These are phyloP conservation scores for Monomorium pharaonis DNA, from an alignment of 1,140 invertebrate genomes.

Conservation along the genomic window DNA sequence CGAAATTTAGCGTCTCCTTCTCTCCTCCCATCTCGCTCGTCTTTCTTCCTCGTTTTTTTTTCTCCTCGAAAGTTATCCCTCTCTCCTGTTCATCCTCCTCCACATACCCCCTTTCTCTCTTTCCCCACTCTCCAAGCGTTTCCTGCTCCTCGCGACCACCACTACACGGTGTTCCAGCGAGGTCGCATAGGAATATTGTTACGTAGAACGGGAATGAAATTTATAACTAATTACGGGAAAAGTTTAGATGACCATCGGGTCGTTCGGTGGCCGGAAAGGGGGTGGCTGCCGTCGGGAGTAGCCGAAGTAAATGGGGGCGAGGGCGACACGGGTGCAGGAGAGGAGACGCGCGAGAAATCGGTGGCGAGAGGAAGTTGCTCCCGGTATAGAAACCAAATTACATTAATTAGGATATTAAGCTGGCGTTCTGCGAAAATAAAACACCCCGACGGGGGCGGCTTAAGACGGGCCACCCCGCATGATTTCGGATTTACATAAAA, in stretches of 20 bases:
- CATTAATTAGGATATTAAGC: constrained; percentile 79
- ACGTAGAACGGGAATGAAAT: constrained; percentile 80
- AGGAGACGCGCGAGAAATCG: constrained; percentile 24
- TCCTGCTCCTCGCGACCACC: constrained; percentile 59
- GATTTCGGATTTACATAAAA: constrained; percentile 69
- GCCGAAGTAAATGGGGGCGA: constrained; percentile 30
- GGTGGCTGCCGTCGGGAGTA: constrained; percentile 49
- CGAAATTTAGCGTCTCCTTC: constrained; percentile 50
- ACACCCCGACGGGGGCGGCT: constrained; percentile 61
- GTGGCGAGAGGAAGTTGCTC: constrained; percentile 59
- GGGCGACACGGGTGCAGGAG: neutral
- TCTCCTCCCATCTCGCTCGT: constrained; percentile 54
- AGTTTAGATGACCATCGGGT: constrained; percentile 81
- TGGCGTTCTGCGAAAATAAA: constrained; percentile 60
- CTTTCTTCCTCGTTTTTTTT: constrained; percentile 59
- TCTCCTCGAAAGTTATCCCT: constrained; percentile 47
- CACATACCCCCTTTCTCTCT: constrained; percentile 34
- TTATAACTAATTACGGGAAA: constrained; percentile 84
- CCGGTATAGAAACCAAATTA: constrained; percentile 76
- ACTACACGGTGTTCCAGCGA: constrained; percentile 71
- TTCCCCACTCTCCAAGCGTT: constrained; percentile 55
- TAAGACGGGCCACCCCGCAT: constrained; percentile 72
- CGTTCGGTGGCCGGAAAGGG: constrained; percentile 69
- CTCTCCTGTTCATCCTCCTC: constrained; percentile 17
- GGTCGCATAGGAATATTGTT: constrained; percentile 78